Conservation (phyloP, 2,797 vertebrate species). For the Euphonia xanthogaster region DNA sequence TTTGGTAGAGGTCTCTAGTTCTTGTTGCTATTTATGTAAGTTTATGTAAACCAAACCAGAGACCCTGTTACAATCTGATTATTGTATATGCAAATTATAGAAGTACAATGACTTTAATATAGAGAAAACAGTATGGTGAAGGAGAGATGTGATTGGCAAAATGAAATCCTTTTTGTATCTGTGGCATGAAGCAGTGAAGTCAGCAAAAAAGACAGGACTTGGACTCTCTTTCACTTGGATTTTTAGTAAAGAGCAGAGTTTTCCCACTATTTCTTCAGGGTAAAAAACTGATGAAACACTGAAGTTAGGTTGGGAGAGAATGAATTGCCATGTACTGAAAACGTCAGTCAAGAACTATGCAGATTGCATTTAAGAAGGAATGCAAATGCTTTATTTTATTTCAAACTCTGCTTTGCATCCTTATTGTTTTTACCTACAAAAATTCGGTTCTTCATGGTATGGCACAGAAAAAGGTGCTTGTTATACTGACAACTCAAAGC, state of each 20-base stretch:
- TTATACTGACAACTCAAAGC: background rate
- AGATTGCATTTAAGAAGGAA: background rate
- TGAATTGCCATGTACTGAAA: background rate
- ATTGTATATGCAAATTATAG: background rate
- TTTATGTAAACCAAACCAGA: background rate
- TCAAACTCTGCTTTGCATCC: background rate
- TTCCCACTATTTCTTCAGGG: background rate
- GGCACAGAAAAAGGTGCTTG: background rate
- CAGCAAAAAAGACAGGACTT: background rate
- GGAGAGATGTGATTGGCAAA: background rate
- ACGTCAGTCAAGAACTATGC: background rate
- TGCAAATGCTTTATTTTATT: background rate
- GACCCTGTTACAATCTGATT: background rate
- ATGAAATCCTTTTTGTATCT: background rate
- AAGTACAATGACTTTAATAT: background rate
- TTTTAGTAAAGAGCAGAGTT: background rate
- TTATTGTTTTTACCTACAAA: background rate
- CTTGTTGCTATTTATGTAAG: background rate
- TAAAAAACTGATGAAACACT: background rate
- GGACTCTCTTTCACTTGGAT: background rate
- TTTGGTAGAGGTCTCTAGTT: background rate
- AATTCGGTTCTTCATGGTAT: background rate
- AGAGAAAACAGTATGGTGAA: background rate
- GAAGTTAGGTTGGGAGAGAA: background rate
- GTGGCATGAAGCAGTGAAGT: background rate